Conservation (phyloP, 1,140 invertebrate genomes). For the Hyles euphorbiae region DNA sequence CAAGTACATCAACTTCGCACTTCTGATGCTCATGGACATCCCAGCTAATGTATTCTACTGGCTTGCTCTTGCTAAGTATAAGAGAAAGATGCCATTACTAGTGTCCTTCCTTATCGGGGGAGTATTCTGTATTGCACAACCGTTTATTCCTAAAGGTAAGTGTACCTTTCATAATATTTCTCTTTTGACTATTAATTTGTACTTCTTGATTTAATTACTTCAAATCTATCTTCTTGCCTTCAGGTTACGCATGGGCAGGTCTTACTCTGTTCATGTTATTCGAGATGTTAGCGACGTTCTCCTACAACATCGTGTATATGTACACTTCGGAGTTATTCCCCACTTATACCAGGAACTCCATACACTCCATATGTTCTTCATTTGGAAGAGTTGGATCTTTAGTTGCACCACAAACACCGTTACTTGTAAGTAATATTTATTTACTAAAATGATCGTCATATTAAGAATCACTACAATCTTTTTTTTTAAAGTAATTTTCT, state of each 20-base stretch:
- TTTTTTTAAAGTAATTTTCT: too few species aligned
- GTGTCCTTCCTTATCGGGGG: conserved; percentile 53
- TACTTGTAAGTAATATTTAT: conserved; percentile 50
- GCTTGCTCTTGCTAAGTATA: conserved; percentile 52
- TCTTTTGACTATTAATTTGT: neutral
- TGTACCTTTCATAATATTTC: too few species aligned
- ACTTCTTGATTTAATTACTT: neutral
- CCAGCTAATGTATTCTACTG: conserved; percentile 81
- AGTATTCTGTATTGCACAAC: conserved; percentile 53
- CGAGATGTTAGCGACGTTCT: conserved; percentile 80
- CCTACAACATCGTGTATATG: conserved; percentile 80
- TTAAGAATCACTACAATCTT: too few species aligned
- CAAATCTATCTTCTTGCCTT: conserved; percentile 27
- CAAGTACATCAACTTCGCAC: conserved; percentile 82
- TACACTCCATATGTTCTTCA: conserved; percentile 80
- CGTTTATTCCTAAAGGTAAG: conserved; percentile 58
- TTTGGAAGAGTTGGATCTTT: conserved; percentile 81
- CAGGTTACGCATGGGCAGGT: conserved; percentile 53
- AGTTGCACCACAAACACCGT: conserved; percentile 79
- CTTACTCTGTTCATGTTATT: conserved; percentile 77
- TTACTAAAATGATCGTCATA: too few species aligned
- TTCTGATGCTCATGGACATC: conserved; percentile 82
- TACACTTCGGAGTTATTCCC: conserved; percentile 84
- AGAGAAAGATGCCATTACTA: conserved; percentile 47
- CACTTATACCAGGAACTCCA: conserved; percentile 79